Evolutionary conservation across 2,113 vertebrate species (phyloP).

Genomic region (Thalassoma bifasciatum): DNA sequence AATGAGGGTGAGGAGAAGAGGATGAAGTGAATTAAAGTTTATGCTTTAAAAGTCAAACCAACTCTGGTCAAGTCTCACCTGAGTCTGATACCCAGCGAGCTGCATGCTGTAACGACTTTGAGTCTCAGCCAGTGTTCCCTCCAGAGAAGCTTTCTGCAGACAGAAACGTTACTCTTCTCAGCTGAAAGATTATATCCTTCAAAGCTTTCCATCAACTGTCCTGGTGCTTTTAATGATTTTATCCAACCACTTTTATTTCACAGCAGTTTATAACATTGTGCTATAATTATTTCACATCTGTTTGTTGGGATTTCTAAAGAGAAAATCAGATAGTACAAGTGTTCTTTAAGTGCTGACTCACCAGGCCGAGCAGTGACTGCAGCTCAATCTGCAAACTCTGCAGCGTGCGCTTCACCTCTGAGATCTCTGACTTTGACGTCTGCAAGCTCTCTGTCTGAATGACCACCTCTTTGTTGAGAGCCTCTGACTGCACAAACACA

Average conservation of each 20-base stretch:
- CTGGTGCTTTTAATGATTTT: too few relatives aligned
- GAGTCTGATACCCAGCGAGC: conserved; percentile 82
- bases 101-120: conserved; percentile 81
- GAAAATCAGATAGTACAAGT: too few relatives aligned
- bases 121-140: conserved; percentile 84
- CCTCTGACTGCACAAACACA: conserved; percentile 76
- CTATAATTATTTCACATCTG: too few relatives aligned
- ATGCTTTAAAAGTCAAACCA: not conserved
- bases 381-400: conserved; percentile 89
- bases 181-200: too few relatives aligned
- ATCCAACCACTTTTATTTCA: too few relatives aligned
- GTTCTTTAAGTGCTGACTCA: conserved; percentile 49
- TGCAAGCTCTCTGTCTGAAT: conserved; percentile 81
- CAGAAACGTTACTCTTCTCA: not conserved
- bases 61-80: conserved; percentile 74
- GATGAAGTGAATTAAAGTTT: not conserved
- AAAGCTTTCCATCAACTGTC: too few relatives aligned
- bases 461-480: conserved; percentile 82
- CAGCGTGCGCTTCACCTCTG: conserved; percentile 82
- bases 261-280: too few relatives aligned
- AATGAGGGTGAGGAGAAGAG: too few relatives aligned
- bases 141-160: conserved; percentile 88
- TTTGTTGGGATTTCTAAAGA: too few relatives aligned
- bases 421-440: conserved; percentile 83
- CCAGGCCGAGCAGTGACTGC: conserved; percentile 86